Conservation (phyloP, 2,888 invertebrate genomes). For the Cryptocheilus praepositus region DNA sequence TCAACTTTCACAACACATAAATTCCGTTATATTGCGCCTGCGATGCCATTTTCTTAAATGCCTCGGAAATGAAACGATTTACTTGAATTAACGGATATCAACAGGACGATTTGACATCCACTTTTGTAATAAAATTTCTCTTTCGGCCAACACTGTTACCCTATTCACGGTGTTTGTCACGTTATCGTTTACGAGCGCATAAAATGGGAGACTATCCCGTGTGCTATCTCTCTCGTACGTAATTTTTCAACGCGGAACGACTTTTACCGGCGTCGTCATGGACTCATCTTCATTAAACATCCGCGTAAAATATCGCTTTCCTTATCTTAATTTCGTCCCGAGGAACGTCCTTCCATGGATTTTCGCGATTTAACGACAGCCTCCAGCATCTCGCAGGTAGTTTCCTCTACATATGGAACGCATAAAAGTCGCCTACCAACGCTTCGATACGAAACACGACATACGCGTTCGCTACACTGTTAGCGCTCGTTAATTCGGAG, state of each 20-base stretch:
- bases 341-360: slow-evolving; percentile 32
- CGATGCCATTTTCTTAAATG: too few relatives aligned
- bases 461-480: too few relatives aligned
- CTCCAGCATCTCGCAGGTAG: slow-evolving; percentile 8
- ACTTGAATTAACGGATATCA: neutral
- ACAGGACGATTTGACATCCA: too few relatives aligned
- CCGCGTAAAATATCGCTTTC: slow-evolving; percentile 38
- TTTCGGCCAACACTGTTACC: neutral
- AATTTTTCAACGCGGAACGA: slow-evolving; percentile 32
- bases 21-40: too few relatives aligned
- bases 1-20: too few relatives aligned
- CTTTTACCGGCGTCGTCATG: slow-evolving; percentile 40
- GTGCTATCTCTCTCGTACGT: slow-evolving; percentile 4
- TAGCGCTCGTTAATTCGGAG: too few relatives aligned
- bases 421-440: slow-evolving; percentile 6
- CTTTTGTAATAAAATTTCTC: slow-evolving; percentile 3
- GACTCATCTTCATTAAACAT: slow-evolving; percentile 45
- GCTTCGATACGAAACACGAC: neutral
- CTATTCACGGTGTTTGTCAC: slow-evolving; percentile 3
- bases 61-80: too few relatives aligned
- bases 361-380: slow-evolving; percentile 7
- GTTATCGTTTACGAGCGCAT: slow-evolving; percentile 4
- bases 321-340: slow-evolving; percentile 54
- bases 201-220: neutral
- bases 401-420: neutral